phyloP scores from a whole-genome alignment of 2,888 invertebrate species.

The Linnaemya vulpina region DNA sequence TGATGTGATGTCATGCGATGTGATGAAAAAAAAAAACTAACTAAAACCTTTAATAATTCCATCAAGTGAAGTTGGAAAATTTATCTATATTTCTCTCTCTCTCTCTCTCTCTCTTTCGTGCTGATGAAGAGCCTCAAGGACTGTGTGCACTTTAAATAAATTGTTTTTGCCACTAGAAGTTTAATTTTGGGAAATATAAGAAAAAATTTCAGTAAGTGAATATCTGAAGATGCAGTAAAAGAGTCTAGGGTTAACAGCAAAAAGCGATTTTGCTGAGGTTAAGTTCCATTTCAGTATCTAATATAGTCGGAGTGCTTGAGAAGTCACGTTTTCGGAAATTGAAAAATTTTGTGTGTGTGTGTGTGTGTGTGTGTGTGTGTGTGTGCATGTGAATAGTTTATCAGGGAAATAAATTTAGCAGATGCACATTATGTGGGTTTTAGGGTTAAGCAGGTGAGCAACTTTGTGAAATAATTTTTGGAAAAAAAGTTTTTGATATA shows the following conservation, averaged over 20 bases:
- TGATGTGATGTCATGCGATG: neutral
- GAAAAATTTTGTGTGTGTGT: no score
- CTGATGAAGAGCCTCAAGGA: neutral
- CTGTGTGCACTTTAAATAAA: neutral
- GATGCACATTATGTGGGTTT: no score
- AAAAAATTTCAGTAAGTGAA: neutral
- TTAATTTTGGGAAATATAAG: neutral
- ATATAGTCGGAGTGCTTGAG: no score
- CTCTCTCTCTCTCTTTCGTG: neutral
- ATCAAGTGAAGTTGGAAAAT: neutral
- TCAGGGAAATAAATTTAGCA: no score
- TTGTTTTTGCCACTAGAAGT: neutral
- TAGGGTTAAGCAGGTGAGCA: no score
- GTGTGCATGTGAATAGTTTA: no score
- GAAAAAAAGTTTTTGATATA: no score
- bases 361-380: no score
- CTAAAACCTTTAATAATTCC: neutral
- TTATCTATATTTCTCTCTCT: neutral
- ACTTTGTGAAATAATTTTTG: no score
- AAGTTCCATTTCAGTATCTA: no score
- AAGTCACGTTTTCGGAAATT: no score
- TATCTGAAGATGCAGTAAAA: neutral
- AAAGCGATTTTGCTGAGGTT: no score
- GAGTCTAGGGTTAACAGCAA: neutral
- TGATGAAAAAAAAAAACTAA: conserved; percentile 5